phyloP scores from a whole-genome alignment of 2,797 vertebrate species.

The Momotus momota region DNA sequence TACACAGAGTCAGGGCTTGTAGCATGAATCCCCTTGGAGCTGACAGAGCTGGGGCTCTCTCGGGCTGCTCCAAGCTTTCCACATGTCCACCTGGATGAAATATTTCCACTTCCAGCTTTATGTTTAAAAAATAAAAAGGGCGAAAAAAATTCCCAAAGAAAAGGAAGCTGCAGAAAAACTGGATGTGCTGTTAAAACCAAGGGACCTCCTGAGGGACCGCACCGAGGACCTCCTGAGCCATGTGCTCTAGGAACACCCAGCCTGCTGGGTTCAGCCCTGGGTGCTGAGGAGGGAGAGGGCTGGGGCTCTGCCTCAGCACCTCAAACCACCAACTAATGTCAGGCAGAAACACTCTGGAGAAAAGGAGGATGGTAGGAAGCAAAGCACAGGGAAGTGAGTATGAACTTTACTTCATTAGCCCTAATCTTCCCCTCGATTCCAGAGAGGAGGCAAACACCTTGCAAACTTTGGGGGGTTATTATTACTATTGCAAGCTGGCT shows the following conservation, averaged over 20 bases:
- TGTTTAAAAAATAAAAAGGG: neutral
- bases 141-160: neutral
- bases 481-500: neutral
- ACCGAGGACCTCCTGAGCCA: neutral
- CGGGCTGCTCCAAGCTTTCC: neutral
- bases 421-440: neutral
- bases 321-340: fast-evolving
- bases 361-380: neutral
- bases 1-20: neutral
- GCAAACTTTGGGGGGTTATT: neutral
- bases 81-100: neutral
- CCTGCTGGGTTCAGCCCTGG: neutral
- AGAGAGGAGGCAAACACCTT: neutral
- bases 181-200: too few relatives aligned
- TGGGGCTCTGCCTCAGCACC: neutral
- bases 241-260: neutral
- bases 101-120: neutral
- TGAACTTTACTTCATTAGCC: neutral
- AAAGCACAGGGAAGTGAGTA: neutral
- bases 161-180: neutral
- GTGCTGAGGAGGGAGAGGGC: neutral
- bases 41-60: too few relatives aligned
- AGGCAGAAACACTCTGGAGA: neutral
- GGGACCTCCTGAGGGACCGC: fast-evolving
- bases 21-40: neutral